Evolutionary conservation across 1,140 invertebrate species (phyloP).

Genomic region (Dryas iulia): DNA sequence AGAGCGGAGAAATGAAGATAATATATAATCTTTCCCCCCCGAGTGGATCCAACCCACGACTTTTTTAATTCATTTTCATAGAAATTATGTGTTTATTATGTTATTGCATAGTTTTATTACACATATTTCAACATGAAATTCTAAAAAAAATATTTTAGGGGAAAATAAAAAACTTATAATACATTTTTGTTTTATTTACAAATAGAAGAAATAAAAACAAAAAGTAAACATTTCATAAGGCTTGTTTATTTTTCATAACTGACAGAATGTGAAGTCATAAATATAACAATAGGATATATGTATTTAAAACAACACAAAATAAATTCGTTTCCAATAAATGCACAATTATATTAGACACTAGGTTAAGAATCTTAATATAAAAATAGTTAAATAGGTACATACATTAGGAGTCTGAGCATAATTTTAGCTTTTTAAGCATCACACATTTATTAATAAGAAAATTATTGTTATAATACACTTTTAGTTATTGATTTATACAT

Average conservation of each 20-base stretch:
- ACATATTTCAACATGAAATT: no score
- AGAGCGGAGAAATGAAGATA: no score
- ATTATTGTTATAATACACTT: constrained; percentile 1
- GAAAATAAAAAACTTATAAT: neutral
- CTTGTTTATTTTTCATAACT: constrained; percentile 34
- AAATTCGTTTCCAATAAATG: constrained; percentile 79
- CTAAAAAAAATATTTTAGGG: no score
- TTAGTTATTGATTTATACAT: constrained; percentile 8
- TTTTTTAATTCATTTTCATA: no score
- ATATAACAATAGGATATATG: constrained; percentile 54
- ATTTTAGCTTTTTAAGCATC: constrained; percentile 50
- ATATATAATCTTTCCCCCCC: no score
- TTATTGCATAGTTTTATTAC: neutral
- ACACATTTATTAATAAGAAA: constrained; percentile 23
- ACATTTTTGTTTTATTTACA: neutral
- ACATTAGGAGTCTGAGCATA: constrained; percentile 55
- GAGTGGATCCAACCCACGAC: no score
- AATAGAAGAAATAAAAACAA: constrained; percentile 8
- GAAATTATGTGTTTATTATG: no score
- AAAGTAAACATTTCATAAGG: constrained; percentile 21
- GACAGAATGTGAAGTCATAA: constrained; percentile 29
- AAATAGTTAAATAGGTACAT: constrained; percentile 58
- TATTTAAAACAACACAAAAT: constrained; percentile 67
- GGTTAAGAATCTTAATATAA: constrained; percentile 55
- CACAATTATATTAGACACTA: constrained; percentile 50